Conservation (phyloP, 2,797 vertebrate species). For the Anas capensis region DNA sequence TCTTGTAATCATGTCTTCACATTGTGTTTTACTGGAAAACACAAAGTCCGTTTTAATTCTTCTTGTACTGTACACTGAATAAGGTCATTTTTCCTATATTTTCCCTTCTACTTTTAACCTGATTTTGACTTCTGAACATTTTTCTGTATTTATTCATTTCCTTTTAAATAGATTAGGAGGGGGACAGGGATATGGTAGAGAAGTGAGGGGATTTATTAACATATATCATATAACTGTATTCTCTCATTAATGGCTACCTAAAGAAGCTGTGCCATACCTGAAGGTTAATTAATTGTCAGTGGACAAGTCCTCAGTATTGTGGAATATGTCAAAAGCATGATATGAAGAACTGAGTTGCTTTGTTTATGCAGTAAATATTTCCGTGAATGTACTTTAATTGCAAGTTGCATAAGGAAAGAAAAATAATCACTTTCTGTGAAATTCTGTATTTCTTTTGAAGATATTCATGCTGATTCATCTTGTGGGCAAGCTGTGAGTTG, state of each 20-base stretch:
- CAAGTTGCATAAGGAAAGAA: not conserved
- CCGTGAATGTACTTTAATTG: accelerated
- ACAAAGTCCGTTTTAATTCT: not conserved
- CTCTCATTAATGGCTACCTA: not conserved
- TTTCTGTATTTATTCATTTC: not conserved
- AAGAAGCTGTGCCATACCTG: no score
- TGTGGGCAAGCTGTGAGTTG: not conserved
- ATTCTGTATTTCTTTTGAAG: not conserved
- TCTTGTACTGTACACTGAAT: accelerated
- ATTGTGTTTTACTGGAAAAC: not conserved
- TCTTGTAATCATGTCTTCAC: not conserved
- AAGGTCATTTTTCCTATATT: not conserved
- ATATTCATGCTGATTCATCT: not conserved
- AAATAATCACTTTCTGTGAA: not conserved
- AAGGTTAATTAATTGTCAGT: no score
- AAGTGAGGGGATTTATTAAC: accelerated
- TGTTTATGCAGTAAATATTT: not conserved
- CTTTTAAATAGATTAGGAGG: not conserved
- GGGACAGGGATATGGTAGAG: accelerated
- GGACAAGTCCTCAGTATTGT: not conserved
- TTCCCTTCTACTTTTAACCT: not conserved
- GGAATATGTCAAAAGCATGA: not conserved
- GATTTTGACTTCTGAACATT: not conserved
- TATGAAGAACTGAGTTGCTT: not conserved
- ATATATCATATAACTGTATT: not conserved